A percentile compares a stretch with the other conserved stretches of the same genome.
These are phyloP conservation scores for Minunthozetes semirufus DNA, from an alignment of 2,888 invertebrate genomes.

Conservation along the genomic window DNA sequence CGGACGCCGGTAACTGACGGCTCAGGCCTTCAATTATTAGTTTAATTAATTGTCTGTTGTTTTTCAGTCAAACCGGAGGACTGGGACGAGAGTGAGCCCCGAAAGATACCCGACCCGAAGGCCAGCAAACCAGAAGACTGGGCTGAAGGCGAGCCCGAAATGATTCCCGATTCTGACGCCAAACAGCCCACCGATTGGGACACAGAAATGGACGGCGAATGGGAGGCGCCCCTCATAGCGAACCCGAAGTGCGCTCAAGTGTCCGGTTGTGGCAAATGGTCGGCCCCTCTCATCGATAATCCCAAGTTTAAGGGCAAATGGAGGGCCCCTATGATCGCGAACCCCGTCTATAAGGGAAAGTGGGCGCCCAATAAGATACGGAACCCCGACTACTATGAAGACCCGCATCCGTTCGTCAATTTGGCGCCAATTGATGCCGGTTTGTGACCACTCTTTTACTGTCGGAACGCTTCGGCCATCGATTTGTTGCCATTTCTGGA, in stretches of 20 bases:
- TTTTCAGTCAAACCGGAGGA: conserved; percentile 38
- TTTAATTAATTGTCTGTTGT: background rate
- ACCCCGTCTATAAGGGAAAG: conserved; percentile 54
- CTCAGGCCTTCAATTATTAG: background rate
- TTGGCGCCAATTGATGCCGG: conserved; percentile 76
- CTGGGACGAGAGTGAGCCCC: conserved; percentile 84
- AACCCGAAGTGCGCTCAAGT: conserved; percentile 75
- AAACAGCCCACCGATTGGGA: conserved; percentile 84
- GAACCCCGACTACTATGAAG: conserved; percentile 89
- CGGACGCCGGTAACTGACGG: conserved; percentile 38
- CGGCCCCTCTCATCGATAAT: conserved; percentile 73
- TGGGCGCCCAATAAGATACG: conserved; percentile 63
- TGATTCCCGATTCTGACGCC: conserved; percentile 76
- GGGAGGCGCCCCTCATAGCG: conserved; percentile 88
- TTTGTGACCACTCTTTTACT: background rate
- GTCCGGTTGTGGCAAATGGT: conserved; percentile 88
- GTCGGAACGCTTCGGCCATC: background rate
- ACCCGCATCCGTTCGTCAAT: conserved; percentile 73
- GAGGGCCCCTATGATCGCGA: conserved; percentile 60
- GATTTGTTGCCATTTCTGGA: background rate
- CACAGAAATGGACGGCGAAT: conserved; percentile 93
- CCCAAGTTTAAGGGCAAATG: conserved; percentile 93
- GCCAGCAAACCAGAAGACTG: conserved; percentile 82
- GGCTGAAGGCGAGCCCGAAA: conserved; percentile 79
- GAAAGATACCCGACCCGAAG: conserved; percentile 74